phyloP scores from a whole-genome alignment of 92 coral and sea anemone genomes.

The Paramuricea clavata region DNA sequence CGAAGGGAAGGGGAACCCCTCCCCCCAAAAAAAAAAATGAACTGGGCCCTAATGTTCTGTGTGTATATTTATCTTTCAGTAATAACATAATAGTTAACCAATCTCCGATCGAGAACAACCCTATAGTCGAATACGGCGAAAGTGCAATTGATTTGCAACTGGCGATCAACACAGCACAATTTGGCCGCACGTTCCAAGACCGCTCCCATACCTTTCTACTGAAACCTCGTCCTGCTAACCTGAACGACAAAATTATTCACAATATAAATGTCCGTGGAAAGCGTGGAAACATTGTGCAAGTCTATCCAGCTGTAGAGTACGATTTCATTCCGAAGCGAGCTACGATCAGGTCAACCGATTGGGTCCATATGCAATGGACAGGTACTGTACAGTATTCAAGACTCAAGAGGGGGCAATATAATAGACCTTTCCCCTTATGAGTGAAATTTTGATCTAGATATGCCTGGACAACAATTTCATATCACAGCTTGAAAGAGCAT shows the following conservation, averaged over 20 bases:
- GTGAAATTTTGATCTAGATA: too few species aligned
- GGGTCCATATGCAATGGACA: background rate
- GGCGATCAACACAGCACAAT: conserved; percentile 61
- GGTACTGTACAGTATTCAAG: background rate
- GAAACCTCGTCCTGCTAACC: conserved; percentile 42
- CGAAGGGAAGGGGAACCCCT: too few species aligned
- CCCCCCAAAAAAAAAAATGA: too few species aligned
- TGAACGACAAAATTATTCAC: background rate
- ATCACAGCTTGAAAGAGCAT: too few species aligned
- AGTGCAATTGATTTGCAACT: conserved; percentile 73
- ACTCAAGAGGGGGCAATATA: too few species aligned
- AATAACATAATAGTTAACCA: conserved; percentile 66
- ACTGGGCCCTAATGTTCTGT: background rate
- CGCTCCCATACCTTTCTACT: conserved; percentile 77
- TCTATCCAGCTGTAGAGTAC: background rate
- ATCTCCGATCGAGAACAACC: background rate
- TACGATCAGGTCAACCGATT: background rate
- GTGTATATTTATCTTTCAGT: background rate
- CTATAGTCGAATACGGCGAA: conserved; percentile 42
- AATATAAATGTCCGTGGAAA: conserved; percentile 18
- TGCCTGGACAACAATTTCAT: too few species aligned
- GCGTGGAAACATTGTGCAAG: background rate
- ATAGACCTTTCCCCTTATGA: too few species aligned
- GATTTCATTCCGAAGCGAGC: background rate
- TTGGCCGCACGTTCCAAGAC: conserved; percentile 65